These are phyloP conservation scores for Ganaspis brasiliensis DNA, from an alignment of 2,888 invertebrate genomes.

Conservation along the genomic window DNA sequence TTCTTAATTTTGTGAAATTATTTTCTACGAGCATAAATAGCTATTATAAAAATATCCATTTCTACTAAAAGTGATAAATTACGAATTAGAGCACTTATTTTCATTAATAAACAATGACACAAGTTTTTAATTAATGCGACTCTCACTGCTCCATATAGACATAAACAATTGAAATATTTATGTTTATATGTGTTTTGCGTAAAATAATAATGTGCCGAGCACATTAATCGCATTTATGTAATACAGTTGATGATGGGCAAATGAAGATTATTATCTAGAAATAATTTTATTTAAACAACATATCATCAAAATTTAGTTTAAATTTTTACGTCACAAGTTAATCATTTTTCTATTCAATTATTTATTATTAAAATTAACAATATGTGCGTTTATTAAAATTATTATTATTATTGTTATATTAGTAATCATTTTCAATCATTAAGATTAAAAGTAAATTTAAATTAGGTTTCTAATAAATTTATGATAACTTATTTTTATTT, in stretches of 20 bases:
- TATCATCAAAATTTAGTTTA: not conserved
- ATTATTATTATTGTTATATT: no score
- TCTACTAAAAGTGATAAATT: not conserved
- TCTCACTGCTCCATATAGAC: not conserved
- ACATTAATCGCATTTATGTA: not conserved
- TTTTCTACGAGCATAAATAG: not conserved
- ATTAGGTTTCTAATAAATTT: no score
- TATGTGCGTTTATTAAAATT: not conserved
- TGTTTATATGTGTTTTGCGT: not conserved
- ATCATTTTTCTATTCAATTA: no score
- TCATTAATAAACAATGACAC: not conserved
- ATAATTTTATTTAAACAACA: not conserved
- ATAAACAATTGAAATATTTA: constrained; percentile 1
- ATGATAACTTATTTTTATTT: no score
- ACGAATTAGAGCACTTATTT: not conserved
- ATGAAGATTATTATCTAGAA: not conserved
- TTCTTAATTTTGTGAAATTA: constrained; percentile 5
- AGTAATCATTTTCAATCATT: no score
- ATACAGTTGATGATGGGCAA: not conserved
- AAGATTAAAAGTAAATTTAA: no score
- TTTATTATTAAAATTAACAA: not conserved
- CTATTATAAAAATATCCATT: not conserved
- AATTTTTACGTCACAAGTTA: no score
- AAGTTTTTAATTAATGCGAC: not conserved
- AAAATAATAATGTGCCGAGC: not conserved